Percentiles rank a stretch among this genome's conserved stretches.
Conservation (phyloP, 2,797 vertebrate species). For the Pangasius sanitwongsei region DNA sequence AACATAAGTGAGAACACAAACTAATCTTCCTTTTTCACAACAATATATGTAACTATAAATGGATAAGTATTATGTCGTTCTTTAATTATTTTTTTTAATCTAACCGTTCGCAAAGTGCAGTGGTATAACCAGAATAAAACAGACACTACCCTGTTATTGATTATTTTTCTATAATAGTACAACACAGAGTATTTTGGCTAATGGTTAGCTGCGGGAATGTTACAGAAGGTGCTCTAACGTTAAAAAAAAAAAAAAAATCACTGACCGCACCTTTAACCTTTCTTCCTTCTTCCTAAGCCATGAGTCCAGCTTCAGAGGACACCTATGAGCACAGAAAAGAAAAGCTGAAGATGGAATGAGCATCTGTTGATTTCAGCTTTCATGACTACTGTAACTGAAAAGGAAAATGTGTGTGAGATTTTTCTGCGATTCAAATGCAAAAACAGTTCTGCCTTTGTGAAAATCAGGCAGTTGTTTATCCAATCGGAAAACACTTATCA, state of each 20-base stretch:
- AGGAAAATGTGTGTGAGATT: background rate
- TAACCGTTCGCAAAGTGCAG: background rate
- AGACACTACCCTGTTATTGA: background rate
- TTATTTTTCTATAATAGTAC: background rate
- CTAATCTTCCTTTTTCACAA: background rate
- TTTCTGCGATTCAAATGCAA: background rate
- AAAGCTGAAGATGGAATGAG: background rate
- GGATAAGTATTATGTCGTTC: background rate
- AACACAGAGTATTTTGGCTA: background rate
- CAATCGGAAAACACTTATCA: background rate
- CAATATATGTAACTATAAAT: background rate
- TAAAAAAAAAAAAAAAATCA: background rate
- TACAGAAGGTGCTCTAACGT: background rate
- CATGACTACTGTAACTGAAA: background rate
- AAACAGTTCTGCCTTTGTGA: background rate
- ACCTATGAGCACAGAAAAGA: background rate
- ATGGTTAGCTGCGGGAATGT: background rate
- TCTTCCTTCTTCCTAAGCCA: background rate
- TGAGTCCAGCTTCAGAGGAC: background rate
- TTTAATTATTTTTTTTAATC: background rate
- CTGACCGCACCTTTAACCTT: background rate
- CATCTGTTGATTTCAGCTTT: background rate
- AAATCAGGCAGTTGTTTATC: background rate
- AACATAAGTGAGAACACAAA: background rate
- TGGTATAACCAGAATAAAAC: background rate